A percentile compares a stretch with the other conserved stretches of the same genome.
Conservation (phyloP, 2,888 invertebrate genomes). For the Cheilosia urbana region DNA sequence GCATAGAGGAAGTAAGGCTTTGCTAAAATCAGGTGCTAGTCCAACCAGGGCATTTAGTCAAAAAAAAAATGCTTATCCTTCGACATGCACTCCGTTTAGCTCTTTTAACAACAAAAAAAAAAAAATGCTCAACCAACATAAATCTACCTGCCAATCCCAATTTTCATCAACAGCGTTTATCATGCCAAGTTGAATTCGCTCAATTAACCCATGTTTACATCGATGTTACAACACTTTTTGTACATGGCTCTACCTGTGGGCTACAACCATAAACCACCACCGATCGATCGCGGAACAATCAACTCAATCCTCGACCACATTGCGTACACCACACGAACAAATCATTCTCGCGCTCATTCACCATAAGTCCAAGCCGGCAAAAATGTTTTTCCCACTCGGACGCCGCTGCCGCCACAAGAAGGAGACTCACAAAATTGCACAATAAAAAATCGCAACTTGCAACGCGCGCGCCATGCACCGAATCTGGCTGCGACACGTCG, state of each 20-base stretch:
- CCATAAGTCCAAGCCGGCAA: background rate
- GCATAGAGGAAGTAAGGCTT: too few relatives aligned
- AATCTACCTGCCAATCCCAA: conserved; percentile 48
- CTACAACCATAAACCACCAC: conserved; percentile 53
- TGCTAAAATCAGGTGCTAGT: too few relatives aligned
- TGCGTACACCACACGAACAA: conserved; percentile 35
- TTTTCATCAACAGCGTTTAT: conserved; percentile 46
- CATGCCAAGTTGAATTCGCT: conserved; percentile 42
- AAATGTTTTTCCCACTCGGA: conserved; percentile 27
- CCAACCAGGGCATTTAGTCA: too few relatives aligned
- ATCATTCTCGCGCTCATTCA: conserved; percentile 37
- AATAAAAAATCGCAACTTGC: conserved; percentile 46
- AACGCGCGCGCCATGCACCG: conserved; percentile 30
- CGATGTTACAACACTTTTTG: conserved; percentile 50
- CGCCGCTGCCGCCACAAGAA: background rate
- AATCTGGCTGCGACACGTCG: background rate
- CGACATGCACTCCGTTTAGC: background rate
- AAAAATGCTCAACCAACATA: background rate
- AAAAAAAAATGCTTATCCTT: too few relatives aligned
- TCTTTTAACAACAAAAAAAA: background rate
- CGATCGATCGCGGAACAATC: conserved; percentile 43
- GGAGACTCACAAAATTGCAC: conserved; percentile 35
- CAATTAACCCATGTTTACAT: conserved; percentile 67
- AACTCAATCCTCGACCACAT: conserved; percentile 26
- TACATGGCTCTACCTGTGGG: conserved; percentile 37